Evolutionary conservation across 2,888 invertebrate genomes (phyloP).

Genomic region (Drosophila pseudotakahashii): DNA sequence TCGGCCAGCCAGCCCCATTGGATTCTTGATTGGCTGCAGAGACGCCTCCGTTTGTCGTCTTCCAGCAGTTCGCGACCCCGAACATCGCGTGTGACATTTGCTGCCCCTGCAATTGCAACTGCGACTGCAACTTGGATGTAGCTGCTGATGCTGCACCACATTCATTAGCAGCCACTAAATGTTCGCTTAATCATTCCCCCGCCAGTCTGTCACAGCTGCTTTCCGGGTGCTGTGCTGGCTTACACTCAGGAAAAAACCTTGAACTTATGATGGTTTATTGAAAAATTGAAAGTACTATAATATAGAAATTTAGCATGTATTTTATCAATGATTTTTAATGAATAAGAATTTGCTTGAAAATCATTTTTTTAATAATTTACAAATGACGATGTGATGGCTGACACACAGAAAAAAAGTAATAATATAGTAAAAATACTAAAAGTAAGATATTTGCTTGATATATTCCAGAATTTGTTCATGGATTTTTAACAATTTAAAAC

Average conservation of each 20-base stretch:
- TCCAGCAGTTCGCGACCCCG: slow-evolving; percentile 63
- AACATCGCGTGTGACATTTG: slow-evolving; percentile 75
- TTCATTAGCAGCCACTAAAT: slow-evolving; percentile 80
- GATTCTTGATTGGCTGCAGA: slow-evolving; percentile 59
- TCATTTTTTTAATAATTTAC: too few relatives aligned
- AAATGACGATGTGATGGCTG: too few relatives aligned
- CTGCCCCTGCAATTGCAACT: slow-evolving; percentile 50
- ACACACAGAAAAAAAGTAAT: too few relatives aligned
- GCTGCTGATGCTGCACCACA: slow-evolving; percentile 60
- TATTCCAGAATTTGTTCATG: too few relatives aligned
- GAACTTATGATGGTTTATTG: too few relatives aligned
- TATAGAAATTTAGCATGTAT: too few relatives aligned
- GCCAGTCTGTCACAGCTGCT: slow-evolving; percentile 45
- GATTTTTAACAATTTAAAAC: too few relatives aligned
- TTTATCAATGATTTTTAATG: too few relatives aligned
- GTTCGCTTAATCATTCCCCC: slow-evolving; percentile 71
- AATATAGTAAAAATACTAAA: too few relatives aligned
- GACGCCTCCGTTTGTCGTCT: slow-evolving; percentile 62
- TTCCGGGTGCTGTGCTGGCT: slow-evolving; percentile 30
- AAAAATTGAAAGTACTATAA: background rate
- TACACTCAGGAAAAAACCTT: slow-evolving; percentile 6
- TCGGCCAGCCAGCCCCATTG: slow-evolving; percentile 1
- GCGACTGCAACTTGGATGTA: slow-evolving; percentile 1
- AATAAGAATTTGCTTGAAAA: too few relatives aligned
- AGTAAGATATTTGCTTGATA: too few relatives aligned